These are phyloP conservation scores for Vulpes vulpes DNA, from an alignment of 2,113 vertebrate species.

Conservation along the genomic window DNA sequence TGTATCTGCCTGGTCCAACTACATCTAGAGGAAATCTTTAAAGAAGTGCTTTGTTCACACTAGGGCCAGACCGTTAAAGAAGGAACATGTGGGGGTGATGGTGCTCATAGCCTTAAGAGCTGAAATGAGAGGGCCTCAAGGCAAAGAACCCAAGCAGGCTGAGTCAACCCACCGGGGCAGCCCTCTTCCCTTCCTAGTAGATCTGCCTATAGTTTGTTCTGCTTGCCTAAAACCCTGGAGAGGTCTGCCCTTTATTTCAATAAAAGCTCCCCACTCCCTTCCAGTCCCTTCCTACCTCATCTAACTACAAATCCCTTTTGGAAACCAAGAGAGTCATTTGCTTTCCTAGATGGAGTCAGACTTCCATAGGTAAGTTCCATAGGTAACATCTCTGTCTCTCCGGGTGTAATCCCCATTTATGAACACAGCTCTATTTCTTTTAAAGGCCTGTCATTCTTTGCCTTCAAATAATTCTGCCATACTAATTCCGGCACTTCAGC, in stretches of 20 bases:
- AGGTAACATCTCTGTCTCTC: not conserved
- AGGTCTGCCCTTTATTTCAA: not conserved
- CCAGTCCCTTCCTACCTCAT: not conserved
- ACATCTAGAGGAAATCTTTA: not conserved
- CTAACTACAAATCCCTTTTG: conserved; percentile 28
- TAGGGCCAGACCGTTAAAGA: not conserved
- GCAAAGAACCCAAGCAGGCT: not conserved
- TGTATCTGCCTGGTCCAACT: not conserved
- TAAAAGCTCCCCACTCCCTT: not conserved
- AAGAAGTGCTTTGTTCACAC: not conserved
- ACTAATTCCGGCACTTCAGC: conserved; percentile 41
- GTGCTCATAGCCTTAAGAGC: not conserved
- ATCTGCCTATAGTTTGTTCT: not conserved
- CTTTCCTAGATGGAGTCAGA: conserved; percentile 20
- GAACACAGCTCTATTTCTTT: conserved; percentile 39
- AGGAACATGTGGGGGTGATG: not conserved
- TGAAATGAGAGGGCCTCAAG: not conserved
- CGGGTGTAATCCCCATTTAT: not conserved
- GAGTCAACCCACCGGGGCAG: not conserved
- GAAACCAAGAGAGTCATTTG: conserved; percentile 7
- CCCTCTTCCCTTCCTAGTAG: not conserved
- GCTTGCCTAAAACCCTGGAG: not conserved
- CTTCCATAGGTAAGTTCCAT: not conserved
- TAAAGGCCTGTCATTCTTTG: conserved; percentile 42
- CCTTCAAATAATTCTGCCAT: conserved; percentile 55